Evolutionary conservation across 1,140 invertebrate genomes (phyloP), one percentile per base, ranked within the genome.

Genomic region (Drosophila sucinea): DNA sequence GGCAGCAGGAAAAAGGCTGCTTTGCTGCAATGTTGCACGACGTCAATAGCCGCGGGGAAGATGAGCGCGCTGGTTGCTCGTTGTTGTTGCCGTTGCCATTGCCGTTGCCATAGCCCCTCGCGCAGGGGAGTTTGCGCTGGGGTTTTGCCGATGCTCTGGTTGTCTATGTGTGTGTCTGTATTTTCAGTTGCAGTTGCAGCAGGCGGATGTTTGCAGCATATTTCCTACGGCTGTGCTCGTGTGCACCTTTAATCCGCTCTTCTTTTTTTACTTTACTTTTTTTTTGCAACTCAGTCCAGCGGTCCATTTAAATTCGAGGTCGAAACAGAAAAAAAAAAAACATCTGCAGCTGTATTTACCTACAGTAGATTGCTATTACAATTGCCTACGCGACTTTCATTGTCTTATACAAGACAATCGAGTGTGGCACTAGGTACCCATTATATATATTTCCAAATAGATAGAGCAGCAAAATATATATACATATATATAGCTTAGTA

Each of bases 151-250:
- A 23, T 55, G 67, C 47, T 40, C 60, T 58, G 7, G 61, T 47
- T 56, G 64, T 57, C 47, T 51, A 51, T 51, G 61, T 63, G 44
- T 68, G 68, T 70, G 73, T 81, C 70, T 76, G 83, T 79, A 79
- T 87, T 89, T 84, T 87, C 83, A 87, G 83, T 80, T 90, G 87
- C 87, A 90, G 89, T 82, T 90, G 87, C 87, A 90, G 89, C 89
- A 90, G 83, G 87, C 87, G 87, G 87, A 90, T 90, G 87, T 90
- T 90, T 90, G 78, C 82, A 89, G 81, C 81, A 84, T 84, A 85
- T 89, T 89, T 89, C 81, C 84, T 89, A 87, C 68, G 84, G 85
- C 80, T 62, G 70, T 84, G 85, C 81, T 90, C 85, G 87, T 84
- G 85, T 84, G 74, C 84, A 84, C 85, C 84, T 89, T 89, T 89